A percentile compares a stretch with the other conserved stretches of the same genome.
These are phyloP conservation scores for Bombyx mandarina DNA, from an alignment of 1,140 invertebrate genomes.

Conservation along the genomic window DNA sequence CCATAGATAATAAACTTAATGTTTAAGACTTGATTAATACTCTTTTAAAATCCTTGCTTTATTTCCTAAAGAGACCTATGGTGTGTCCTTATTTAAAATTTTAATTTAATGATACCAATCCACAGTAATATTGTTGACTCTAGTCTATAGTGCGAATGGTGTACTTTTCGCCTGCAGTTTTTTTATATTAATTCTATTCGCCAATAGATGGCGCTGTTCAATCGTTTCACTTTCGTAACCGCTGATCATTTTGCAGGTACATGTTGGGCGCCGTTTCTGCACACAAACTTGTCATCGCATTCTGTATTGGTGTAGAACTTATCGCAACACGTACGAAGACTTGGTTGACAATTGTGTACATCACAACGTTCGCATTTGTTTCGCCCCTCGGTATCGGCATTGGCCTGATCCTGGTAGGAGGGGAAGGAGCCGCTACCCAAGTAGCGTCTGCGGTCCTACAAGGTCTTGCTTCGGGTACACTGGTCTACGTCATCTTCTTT, in stretches of 20 bases:
- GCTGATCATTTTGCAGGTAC: conserved; percentile 63
- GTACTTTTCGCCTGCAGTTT: no score
- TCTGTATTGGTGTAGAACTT: conserved; percentile 87
- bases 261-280: conserved; percentile 88
- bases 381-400: conserved; percentile 85
- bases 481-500: conserved; percentile 93
- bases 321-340: conserved; percentile 77
- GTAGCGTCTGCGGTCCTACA: conserved; percentile 80
- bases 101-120: no score
- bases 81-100: no score
- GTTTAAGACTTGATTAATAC: no score
- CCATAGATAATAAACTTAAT: no score
- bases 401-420: conserved; percentile 76
- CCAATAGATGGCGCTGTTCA: conserved; percentile 17
- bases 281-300: conserved; percentile 92
- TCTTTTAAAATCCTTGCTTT: no score
- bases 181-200: conserved; percentile 4
- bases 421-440: conserved; percentile 68
- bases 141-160: no score
- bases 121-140: no score
- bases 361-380: conserved; percentile 83
- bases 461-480: conserved; percentile 88
- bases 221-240: not conserved
- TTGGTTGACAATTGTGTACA: conserved; percentile 76
- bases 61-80: no score